Percentiles rank a stretch among this genome's conserved stretches.
These are phyloP conservation scores for Sphaerophoria rueppellii DNA, from an alignment of 2,888 invertebrate genomes.

Conservation along the genomic window DNA sequence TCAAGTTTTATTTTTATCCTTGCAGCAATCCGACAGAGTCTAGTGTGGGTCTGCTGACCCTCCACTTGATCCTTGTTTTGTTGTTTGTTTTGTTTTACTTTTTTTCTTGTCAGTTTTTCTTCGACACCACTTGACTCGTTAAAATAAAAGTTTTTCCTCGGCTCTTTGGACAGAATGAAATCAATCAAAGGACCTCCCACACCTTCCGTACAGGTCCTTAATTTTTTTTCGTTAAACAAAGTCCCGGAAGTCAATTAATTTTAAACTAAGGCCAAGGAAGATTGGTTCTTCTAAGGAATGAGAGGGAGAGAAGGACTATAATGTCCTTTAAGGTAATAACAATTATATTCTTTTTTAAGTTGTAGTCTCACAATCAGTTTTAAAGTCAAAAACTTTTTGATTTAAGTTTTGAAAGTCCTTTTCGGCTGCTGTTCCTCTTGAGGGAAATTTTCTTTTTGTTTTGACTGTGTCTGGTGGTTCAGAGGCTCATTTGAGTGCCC, in stretches of 20 bases:
- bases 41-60: background rate
- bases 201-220: background rate
- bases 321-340: constrained; percentile 20
- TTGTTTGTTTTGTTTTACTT: background rate
- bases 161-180: constrained; percentile 33
- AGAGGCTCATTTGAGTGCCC: background rate
- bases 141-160: constrained; percentile 43
- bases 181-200: constrained; percentile 47
- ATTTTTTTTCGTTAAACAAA: background rate
- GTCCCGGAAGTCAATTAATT: constrained; percentile 64
- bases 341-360: constrained; percentile 37
- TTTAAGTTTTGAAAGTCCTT: constrained; percentile 15
- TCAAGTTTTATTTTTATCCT: constrained; percentile 51
- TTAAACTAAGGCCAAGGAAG: constrained; percentile 60
- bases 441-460: background rate
- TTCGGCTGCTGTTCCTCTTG: background rate
- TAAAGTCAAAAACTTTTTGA: constrained; percentile 44
- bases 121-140: constrained; percentile 24
- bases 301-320: background rate
- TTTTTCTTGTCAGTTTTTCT: constrained; percentile 2
- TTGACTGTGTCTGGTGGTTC: background rate
- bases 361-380: background rate
- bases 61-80: constrained; percentile 40
- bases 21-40: constrained; percentile 4
- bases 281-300: constrained; percentile 48